A percentile compares a stretch with the other conserved stretches of the same genome.
phyloP scores from a whole-genome alignment of 2,797 vertebrate species.

The Rhynchonycteris naso region DNA sequence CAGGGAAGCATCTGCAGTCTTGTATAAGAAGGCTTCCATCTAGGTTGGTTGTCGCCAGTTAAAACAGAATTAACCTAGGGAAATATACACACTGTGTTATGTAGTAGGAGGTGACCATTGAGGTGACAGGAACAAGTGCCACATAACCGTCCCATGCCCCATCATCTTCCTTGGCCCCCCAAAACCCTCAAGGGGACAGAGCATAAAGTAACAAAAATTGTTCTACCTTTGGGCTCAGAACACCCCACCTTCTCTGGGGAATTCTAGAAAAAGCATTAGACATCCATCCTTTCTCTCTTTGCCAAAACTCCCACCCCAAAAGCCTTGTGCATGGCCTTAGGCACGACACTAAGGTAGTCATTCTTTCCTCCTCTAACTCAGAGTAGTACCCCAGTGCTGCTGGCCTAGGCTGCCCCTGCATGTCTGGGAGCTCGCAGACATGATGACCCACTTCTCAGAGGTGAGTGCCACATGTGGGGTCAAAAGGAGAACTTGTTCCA shows the following conservation, averaged over 20 bases:
- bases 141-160: rapidly evolving
- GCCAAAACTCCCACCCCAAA: no score
- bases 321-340: not conserved
- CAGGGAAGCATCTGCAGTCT: not conserved
- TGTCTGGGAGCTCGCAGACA: not conserved
- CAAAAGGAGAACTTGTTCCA: not conserved
- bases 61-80: not conserved
- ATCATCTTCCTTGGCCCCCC: not conserved
- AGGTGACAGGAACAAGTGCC: not conserved
- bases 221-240: not conserved
- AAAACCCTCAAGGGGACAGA: not conserved
- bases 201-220: not conserved
- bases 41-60: not conserved
- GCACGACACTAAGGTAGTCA: not conserved
- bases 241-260: not conserved
- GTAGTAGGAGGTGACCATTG: not conserved
- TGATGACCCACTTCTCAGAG: not conserved
- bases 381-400: rapidly evolving
- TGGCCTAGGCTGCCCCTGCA: not conserved
- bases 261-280: not conserved
- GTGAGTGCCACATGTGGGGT: not conserved
- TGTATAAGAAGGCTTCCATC: not conserved
- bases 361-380: not conserved
- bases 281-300: not conserved
- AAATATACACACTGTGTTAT: not conserved